Conservation (phyloP, 2,113 vertebrate species). For the Sardina pilchardus region DNA sequence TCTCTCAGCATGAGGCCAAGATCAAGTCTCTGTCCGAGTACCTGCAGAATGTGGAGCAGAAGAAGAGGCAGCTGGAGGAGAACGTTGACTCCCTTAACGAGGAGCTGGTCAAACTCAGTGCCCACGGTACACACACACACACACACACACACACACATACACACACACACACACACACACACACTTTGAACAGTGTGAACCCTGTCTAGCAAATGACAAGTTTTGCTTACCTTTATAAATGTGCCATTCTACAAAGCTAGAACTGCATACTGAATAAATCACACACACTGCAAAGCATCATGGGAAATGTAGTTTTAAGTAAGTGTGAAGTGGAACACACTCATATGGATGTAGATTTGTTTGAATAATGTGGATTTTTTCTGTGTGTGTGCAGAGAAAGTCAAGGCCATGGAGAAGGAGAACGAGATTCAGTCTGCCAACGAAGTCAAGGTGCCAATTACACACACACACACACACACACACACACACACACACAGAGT, state of each 20-base stretch:
- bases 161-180: not conserved
- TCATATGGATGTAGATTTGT: not conserved
- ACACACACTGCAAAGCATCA: too few relatives aligned
- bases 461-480: too few relatives aligned
- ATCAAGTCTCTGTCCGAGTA: constrained; percentile 95
- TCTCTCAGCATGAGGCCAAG: constrained; percentile 88
- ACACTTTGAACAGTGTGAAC: too few relatives aligned
- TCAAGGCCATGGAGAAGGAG: constrained; percentile 94
- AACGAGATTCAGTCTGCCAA: constrained; percentile 92
- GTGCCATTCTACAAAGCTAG: not conserved
- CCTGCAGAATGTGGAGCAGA: constrained; percentile 95
- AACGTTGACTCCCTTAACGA: constrained; percentile 92
- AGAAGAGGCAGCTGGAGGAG: constrained; percentile 94
- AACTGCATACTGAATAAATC: too few relatives aligned
- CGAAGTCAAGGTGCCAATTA: constrained; percentile 84
- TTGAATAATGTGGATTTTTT: too few relatives aligned
- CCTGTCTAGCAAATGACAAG: too few relatives aligned
- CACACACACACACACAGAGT: too few relatives aligned
- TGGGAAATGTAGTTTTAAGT: too few relatives aligned
- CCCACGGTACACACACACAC: constrained; percentile 77
- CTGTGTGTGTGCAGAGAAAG: constrained; percentile 78
- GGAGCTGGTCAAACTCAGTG: constrained; percentile 87
- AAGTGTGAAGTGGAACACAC: not conserved
- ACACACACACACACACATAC: not conserved
- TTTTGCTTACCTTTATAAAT: too few relatives aligned